These are phyloP conservation scores for Pterobdella sp. DNA, from an alignment of 2,888 invertebrate species.

Conservation along the genomic window DNA sequence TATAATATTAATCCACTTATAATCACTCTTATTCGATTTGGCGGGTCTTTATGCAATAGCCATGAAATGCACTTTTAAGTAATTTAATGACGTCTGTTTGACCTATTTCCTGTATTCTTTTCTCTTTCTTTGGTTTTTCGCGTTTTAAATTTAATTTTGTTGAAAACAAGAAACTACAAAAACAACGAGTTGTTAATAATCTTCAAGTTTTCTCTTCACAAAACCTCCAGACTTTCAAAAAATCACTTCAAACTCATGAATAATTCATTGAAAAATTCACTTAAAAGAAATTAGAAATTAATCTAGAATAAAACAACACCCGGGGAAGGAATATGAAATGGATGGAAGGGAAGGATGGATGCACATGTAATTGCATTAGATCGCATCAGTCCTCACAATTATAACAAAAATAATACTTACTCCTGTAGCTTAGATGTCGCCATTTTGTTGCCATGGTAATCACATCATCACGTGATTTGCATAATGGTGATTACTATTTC, in stretches of 20 bases:
- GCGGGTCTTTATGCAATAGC: not conserved
- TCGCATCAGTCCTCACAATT: slow-evolving; percentile 22
- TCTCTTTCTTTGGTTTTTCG: no score
- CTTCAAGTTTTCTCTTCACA: no score
- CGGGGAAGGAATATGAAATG: not conserved
- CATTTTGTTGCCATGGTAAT: slow-evolving; percentile 12
- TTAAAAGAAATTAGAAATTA: slow-evolving; percentile 9
- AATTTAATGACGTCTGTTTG: no score
- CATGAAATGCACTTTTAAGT: no score
- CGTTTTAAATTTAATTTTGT: no score
- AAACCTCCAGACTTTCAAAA: no score
- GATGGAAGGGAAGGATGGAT: slow-evolving; percentile 6
- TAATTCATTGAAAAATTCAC: no score
- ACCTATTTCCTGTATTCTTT: no score
- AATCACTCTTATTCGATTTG: slow-evolving; percentile 12
- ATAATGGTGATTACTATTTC: slow-evolving; percentile 21
- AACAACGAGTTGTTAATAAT: no score
- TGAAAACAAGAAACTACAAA: no score
- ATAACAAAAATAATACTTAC: slow-evolving; percentile 6
- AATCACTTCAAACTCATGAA: no score
- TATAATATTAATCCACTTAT: slow-evolving; percentile 7
- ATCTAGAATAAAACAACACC: not conserved
- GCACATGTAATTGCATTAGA: slow-evolving; percentile 16
- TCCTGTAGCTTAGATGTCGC: slow-evolving; percentile 12
- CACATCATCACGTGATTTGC: slow-evolving; percentile 17